Percentiles rank a stretch among this genome's conserved stretches.
Evolutionary conservation across 2,797 vertebrate species (phyloP).

Genomic region (Sebastiscus tertius): DNA sequence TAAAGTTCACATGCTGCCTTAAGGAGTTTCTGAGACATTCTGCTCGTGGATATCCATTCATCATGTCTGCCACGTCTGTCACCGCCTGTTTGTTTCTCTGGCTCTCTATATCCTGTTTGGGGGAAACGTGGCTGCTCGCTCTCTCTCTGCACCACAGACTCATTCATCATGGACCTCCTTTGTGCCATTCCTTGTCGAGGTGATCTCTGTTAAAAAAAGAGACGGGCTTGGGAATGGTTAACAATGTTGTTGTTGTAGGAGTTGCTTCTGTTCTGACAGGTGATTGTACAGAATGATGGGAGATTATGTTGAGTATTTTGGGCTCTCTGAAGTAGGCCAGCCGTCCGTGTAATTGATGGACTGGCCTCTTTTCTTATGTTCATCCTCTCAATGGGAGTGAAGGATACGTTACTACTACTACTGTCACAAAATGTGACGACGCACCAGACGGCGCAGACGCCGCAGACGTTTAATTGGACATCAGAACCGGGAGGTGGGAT

Average conservation of each 20-base stretch:
- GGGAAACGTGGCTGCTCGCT: no score
- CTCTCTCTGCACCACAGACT: slow-evolving; percentile 6
- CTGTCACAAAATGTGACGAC: neutral
- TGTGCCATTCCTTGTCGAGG: slow-evolving; percentile 23
- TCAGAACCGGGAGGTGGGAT: no score
- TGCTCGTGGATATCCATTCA: slow-evolving; percentile 57
- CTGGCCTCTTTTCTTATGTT: slow-evolving; percentile 30
- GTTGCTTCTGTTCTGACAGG: slow-evolving; percentile 13
- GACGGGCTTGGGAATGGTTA: slow-evolving; percentile 6
- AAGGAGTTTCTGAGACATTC: slow-evolving; percentile 27
- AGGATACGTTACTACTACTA: neutral
- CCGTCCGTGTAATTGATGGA: slow-evolving; percentile 12
- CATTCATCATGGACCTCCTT: slow-evolving; percentile 64
- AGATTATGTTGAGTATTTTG: slow-evolving; percentile 31
- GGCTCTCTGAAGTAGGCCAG: slow-evolving; percentile 48
- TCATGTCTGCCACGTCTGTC: slow-evolving; percentile 61
- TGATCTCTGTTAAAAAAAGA: slow-evolving; percentile 19
- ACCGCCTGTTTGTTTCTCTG: slow-evolving; percentile 62
- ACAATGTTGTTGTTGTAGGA: neutral
- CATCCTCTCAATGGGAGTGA: neutral
- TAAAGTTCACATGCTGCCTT: slow-evolving; percentile 47
- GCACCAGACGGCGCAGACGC: fast-evolving
- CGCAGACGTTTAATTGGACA: no score
- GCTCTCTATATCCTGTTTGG: slow-evolving; percentile 16
- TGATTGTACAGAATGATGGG: slow-evolving; percentile 9